A percentile compares a stretch with the other conserved stretches of the same genome.
These are phyloP conservation scores for Tigriopus californicus DNA, from an alignment of 2,888 invertebrate genomes.

Conservation along the genomic window DNA sequence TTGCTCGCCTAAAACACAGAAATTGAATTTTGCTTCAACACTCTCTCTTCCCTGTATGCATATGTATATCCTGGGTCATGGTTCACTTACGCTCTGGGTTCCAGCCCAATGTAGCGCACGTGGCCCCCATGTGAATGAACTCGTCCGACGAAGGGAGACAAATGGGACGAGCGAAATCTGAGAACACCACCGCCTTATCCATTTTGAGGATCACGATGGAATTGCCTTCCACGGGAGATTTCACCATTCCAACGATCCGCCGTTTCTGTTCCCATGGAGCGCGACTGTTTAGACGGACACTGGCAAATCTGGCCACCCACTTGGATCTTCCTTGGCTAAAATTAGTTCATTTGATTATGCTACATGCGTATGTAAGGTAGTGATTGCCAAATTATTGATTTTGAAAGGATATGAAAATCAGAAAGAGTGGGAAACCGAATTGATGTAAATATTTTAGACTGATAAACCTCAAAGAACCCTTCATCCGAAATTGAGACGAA, in stretches of 20 bases:
- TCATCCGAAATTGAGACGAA: too few species aligned
- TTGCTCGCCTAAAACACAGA: background rate
- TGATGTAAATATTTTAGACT: too few species aligned
- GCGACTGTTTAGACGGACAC: constrained; percentile 50
- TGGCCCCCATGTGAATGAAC: background rate
- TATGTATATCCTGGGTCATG: too few species aligned
- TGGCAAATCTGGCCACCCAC: constrained; percentile 60
- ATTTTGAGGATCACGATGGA: constrained; percentile 59
- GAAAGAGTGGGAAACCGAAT: too few species aligned
- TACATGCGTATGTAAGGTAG: too few species aligned
- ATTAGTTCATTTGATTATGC: too few species aligned
- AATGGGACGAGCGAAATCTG: constrained; percentile 11
- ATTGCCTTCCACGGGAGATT: constrained; percentile 72
- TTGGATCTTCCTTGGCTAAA: constrained; percentile 53
- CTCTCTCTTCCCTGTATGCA: background rate
- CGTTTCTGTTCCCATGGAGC: constrained; percentile 61
- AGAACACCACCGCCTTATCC: background rate
- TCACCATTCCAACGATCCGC: constrained; percentile 53
- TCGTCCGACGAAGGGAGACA: constrained; percentile 6
- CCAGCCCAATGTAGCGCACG: constrained; percentile 9
- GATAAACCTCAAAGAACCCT: too few species aligned
- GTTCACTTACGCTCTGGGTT: background rate
- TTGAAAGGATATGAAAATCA: too few species aligned
- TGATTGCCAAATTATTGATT: too few species aligned
- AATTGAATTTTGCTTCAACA: too few species aligned